A percentile compares a stretch with the other conserved stretches of the same genome.
Conservation (phyloP, 1,140 invertebrate species). For the Popillia japonica region DNA sequence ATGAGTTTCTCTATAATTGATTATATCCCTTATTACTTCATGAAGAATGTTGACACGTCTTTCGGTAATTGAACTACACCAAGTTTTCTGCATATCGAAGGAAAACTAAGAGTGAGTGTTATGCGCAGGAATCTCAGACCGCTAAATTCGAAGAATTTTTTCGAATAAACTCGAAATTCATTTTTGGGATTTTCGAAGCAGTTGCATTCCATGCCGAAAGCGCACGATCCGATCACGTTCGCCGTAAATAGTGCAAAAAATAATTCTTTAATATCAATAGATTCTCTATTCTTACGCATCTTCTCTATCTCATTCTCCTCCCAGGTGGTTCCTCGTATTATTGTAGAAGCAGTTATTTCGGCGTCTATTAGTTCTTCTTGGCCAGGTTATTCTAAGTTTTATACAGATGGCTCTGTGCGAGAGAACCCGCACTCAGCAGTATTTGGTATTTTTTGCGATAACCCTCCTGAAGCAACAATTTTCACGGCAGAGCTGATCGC, state of each 20-base stretch:
- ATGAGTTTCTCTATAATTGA: conserved; percentile 47
- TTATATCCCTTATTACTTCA: conserved; percentile 43
- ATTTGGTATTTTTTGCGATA: no score
- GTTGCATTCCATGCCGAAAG: conserved; percentile 67
- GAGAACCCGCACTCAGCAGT: no score
- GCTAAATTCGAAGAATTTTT: conserved; percentile 47
- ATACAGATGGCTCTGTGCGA: no score
- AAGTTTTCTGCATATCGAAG: conserved; percentile 22
- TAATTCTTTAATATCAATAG: conserved; percentile 46
- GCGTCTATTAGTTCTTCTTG: no score
- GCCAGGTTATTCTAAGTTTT: no score
- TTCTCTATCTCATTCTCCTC: neutral
- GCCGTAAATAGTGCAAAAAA: conserved; percentile 63
- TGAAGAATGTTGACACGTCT: conserved; percentile 45
- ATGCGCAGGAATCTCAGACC: neutral
- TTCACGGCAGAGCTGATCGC: no score
- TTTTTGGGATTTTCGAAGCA: no score
- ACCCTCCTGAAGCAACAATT: no score
- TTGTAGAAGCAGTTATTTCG: no score
- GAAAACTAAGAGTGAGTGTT: conserved; percentile 8
- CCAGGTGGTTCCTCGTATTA: no score
- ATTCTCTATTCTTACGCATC: neutral
- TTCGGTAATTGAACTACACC: neutral
- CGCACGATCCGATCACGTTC: conserved; percentile 65
- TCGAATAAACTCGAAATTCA: conserved; percentile 62